Base-by-base conservation (phyloP, 2,113 vertebrate genomes). In the Sprattus sprattus region DNA sequence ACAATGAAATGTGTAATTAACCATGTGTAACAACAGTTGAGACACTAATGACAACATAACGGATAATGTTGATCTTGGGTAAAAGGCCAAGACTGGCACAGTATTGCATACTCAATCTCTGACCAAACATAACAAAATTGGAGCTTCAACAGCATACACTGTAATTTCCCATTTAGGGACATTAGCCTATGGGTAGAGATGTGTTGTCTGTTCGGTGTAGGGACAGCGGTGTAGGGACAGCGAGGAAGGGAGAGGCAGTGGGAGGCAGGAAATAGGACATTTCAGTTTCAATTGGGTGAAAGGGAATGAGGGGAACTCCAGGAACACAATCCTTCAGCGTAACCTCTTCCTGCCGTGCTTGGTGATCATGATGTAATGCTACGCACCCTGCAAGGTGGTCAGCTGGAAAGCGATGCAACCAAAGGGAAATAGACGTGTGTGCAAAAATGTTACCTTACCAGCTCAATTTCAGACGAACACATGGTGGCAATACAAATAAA, bases 41-140 rank as follows among this genome's bases (percentile, higher is more conserved):
- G 13, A 78, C 71, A 78, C 11, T 32, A 13, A 75, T 75, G 67
- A 75, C 67, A 75, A 75, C 67, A 75, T 75, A 39, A 75, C 67
- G 2, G 67, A 3, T 8, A 75, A 13, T 75, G 28, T 13, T 75
- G 15, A 78, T 78, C 28, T 78, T 78, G 71, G 32, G 25, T 78
- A 13, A 78, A 78, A 28, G 39, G 71, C 10, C n/a, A 28, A 71
- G 64, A 32, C n/a, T 71, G 64, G 64, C 25, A 78, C 28, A 78
- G 71, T 13, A 39, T 32, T 78, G 10, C n/a, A 71, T 15, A 39
- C 11, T 78, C 71, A 78, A 32, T 39, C 28, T 2, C 71, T 78
- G 71, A 78, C 71, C 28, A 78, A 64, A 20, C 20, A 64, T 39
- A 39, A 78, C 10, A 32, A 78, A 78, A 78, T 15, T 54, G 16